Base-by-base conservation (phyloP, 2,113 vertebrate genomes). In the Callorhinus ursinus region DNA sequence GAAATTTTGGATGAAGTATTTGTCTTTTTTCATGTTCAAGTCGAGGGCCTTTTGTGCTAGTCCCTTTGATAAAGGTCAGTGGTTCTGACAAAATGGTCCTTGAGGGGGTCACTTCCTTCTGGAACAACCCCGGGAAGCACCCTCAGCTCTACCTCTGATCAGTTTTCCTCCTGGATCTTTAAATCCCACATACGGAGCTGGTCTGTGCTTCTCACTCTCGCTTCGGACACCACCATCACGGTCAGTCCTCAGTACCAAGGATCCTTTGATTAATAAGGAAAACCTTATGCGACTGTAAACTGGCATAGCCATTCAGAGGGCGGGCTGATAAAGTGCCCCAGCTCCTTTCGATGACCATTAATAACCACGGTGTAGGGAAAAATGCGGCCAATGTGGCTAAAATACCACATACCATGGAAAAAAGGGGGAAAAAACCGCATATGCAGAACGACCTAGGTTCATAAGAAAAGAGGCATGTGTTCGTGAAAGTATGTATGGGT, bases 111-210 rank as follows among this genome's bases (percentile, higher is more conserved):
- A 69, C 65, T 86, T 93, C 46, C 63, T 86, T 97, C 80, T 36
- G 89, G 59, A 74, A 57, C 69, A 79, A 53, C 19, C 53, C 18
- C 55, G 46, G 63, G 71, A 96, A 94, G 76, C 12, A 57, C 71
- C 36, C 7, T 63, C 36, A 39, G 36, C 7, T 51, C 33, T 24
- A 67, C 3, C 7, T 67, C n/a, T 59, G 39, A 88, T 57, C 39
- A n/a, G 26, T 79, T 94, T 63, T 90, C 69, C 39, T 84, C 88
- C 85, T 51, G 57, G 18, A 89, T 94, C 33, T 61, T 94, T 39
- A 81, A 82, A 87, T 95, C 21, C 46, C 90, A 79, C 28, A 19
- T 11, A n/a, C 9, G 31, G 55, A 90, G n/a, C 51, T n/a, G 63
- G 3, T 36, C n/a, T 15, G 18, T 42, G 36, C 53, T 71, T 42